These are phyloP conservation scores for Delia radicum DNA, from an alignment of 1,140 invertebrate genomes.

Conservation along the genomic window DNA sequence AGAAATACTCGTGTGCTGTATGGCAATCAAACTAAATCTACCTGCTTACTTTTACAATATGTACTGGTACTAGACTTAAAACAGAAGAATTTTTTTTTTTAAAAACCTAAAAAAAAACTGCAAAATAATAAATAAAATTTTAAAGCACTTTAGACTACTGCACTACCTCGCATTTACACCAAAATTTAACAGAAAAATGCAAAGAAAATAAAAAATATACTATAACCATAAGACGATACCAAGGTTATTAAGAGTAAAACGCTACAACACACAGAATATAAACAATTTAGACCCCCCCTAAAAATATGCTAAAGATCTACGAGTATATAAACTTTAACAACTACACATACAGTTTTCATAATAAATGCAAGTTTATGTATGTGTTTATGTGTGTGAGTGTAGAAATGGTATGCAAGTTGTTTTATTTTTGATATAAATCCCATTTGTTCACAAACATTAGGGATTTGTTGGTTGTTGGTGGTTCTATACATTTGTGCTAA, in stretches of 20 bases:
- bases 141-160: not conserved
- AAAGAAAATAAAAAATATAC: not conserved
- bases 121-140: not conserved
- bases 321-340: not conserved
- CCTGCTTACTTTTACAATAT: not conserved
- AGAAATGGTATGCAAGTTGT: not conserved
- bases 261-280: not conserved
- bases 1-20: not conserved
- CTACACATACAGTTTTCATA: not conserved
- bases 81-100: not conserved
- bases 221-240: not conserved
- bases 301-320: not conserved
- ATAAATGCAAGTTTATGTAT: not conserved
- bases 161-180: not conserved
- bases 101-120: not conserved
- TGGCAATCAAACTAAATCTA: not conserved
- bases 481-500: not conserved
- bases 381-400: not conserved
- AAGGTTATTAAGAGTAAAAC: not conserved
- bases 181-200: not conserved
- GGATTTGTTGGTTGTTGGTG: not conserved
- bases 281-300: not conserved
- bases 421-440: slow-evolving; percentile 21
- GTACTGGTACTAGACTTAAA: not conserved
- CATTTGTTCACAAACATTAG: slow-evolving; percentile 24